phyloP scores from a whole-genome alignment of 1,140 invertebrate species.

The Dendrolimus kikuchii region DNA sequence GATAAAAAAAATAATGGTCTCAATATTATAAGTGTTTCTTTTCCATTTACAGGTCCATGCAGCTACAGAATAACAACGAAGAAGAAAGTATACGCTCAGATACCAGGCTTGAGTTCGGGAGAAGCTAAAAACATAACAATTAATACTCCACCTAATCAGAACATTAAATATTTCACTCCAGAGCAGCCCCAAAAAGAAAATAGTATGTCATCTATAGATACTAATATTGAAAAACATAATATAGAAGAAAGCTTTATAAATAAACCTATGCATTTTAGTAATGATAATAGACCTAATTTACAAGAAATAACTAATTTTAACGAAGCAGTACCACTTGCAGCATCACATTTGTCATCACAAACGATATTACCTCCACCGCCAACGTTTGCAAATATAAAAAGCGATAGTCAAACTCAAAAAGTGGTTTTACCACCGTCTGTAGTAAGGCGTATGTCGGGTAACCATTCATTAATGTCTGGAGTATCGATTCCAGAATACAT shows the following conservation, averaged over 20 bases:
- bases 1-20: neutral
- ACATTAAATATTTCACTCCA: slow-evolving; percentile 5
- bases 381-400: slow-evolving; percentile 43
- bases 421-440: slow-evolving; percentile 54
- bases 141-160: slow-evolving; percentile 7
- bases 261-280: neutral
- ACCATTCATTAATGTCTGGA: slow-evolving; percentile 39
- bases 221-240: neutral
- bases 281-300: slow-evolving; percentile 1
- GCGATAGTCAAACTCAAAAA: slow-evolving; percentile 32
- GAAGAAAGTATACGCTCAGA: slow-evolving; percentile 73
- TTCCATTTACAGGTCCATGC: slow-evolving; percentile 47
- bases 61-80: slow-evolving; percentile 71
- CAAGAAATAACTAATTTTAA: neutral
- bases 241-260: neutral
- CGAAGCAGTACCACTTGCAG: slow-evolving; percentile 7
- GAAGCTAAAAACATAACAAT: slow-evolving; percentile 5
- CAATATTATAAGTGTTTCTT: slow-evolving; percentile 10
- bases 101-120: slow-evolving; percentile 67
- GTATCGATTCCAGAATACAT: slow-evolving; percentile 30
- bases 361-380: slow-evolving; percentile 57
- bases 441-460: slow-evolving; percentile 43
- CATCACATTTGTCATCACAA: slow-evolving; percentile 5
- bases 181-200: too few relatives aligned
- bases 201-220: too few relatives aligned